These are phyloP conservation scores for Alcedo atthis DNA, from an alignment of 2,797 vertebrate species.

Conservation along the genomic window DNA sequence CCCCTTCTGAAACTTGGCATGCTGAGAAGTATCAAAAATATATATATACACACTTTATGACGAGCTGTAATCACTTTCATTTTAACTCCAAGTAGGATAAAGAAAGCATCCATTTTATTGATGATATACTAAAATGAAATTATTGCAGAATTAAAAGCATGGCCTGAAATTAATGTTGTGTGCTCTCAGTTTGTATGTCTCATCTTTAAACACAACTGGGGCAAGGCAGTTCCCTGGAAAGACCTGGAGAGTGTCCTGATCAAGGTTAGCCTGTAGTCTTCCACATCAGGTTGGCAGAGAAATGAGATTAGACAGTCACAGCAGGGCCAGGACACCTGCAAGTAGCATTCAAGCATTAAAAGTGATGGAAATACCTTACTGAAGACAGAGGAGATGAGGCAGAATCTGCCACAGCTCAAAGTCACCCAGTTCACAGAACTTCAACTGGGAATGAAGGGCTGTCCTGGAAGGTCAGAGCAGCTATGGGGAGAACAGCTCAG, in stretches of 20 bases:
- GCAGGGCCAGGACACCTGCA: neutral
- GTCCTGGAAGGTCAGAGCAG: neutral
- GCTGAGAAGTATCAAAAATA: neutral
- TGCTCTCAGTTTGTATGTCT: neutral
- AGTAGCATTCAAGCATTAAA: neutral
- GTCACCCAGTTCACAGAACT: neutral
- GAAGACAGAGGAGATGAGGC: neutral
- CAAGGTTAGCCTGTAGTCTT: neutral
- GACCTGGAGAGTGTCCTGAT: neutral
- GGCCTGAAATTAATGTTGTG: rapidly evolving
- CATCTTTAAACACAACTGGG: neutral
- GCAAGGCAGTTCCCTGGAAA: neutral
- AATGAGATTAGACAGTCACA: neutral
- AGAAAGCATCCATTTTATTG: neutral
- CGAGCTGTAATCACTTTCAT: neutral
- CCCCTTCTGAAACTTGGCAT: neutral
- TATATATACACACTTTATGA: neutral
- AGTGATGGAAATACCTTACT: neutral
- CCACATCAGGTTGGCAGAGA: neutral
- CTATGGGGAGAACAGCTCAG: neutral
- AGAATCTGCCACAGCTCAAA: neutral
- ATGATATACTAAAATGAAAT: neutral
- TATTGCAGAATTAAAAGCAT: neutral
- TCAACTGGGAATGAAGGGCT: neutral
- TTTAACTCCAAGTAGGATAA: neutral